A percentile compares a stretch with the other conserved stretches of the same genome.
phyloP scores from a whole-genome alignment of 2,797 vertebrate genomes.

The Eidolon dupreanum region DNA sequence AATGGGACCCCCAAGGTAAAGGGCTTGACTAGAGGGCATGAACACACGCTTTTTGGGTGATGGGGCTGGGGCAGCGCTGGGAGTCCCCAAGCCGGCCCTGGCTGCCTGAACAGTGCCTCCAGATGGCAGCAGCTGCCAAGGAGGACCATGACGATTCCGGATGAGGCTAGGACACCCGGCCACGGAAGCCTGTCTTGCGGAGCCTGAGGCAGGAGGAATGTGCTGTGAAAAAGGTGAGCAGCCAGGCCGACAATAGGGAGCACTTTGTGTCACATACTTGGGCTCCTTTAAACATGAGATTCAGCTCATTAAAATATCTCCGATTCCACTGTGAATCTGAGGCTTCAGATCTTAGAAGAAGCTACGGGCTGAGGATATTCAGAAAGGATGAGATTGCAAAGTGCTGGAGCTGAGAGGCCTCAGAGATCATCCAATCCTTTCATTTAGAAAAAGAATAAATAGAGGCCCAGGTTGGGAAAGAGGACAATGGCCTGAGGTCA shows the following conservation, averaged over 20 bases:
- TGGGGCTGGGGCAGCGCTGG: background rate
- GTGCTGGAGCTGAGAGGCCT: too few relatives aligned
- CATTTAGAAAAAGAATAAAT: background rate
- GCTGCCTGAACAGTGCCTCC: background rate
- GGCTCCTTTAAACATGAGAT: background rate
- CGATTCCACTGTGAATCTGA: background rate
- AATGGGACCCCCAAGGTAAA: background rate
- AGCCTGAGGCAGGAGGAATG: background rate
- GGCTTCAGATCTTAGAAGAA: background rate
- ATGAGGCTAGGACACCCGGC: background rate
- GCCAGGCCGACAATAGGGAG: background rate
- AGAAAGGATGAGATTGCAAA: background rate
- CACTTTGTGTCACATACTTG: background rate
- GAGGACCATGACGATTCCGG: background rate
- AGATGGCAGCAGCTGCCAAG: background rate
- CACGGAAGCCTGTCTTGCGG: background rate
- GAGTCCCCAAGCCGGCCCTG: background rate
- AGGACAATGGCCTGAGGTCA: background rate
- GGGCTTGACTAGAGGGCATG: background rate
- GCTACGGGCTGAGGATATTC: background rate
- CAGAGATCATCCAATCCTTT: background rate
- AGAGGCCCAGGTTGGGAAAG: background rate
- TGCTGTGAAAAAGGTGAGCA: rapidly evolving
- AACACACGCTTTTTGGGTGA: background rate
- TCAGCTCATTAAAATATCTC: background rate